These are phyloP conservation scores for Mycetomoellerius zeteki DNA, from an alignment of 1,140 invertebrate genomes.

Conservation along the genomic window DNA sequence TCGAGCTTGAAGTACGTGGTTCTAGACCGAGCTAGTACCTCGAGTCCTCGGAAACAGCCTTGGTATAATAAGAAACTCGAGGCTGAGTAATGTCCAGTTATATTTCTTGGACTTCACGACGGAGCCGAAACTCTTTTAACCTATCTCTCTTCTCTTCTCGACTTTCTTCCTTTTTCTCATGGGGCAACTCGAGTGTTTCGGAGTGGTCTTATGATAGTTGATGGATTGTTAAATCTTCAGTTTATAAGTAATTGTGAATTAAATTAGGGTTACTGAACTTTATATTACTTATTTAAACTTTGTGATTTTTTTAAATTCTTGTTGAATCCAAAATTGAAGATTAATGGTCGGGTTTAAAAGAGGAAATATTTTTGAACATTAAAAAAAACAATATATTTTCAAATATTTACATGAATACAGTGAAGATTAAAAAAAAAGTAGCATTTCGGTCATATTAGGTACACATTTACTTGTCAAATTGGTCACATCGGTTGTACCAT, in stretches of 20 bases:
- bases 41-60: conserved; percentile 72
- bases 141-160: conserved; percentile 33
- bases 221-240: conserved; percentile 32
- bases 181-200: conserved; percentile 27
- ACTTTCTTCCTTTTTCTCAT: conserved; percentile 21
- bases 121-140: conserved; percentile 74
- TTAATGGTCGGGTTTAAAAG: too few species aligned
- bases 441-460: too few species aligned
- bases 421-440: too few species aligned
- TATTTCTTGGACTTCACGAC: conserved; percentile 76
- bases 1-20: conserved; percentile 48
- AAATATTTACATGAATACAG: too few species aligned
- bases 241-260: conserved; percentile 1
- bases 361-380: too few species aligned
- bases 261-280: not conserved
- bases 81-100: conserved; percentile 79
- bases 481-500: too few species aligned
- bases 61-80: conserved; percentile 80
- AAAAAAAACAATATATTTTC: too few species aligned
- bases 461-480: too few species aligned
- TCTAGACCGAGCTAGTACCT: conserved; percentile 29
- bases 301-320: too few species aligned
- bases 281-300: too few species aligned
- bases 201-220: conserved; percentile 9
- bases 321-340: too few species aligned